Conservation (phyloP, 2,113 vertebrate genomes). For the Channa maculata region DNA sequence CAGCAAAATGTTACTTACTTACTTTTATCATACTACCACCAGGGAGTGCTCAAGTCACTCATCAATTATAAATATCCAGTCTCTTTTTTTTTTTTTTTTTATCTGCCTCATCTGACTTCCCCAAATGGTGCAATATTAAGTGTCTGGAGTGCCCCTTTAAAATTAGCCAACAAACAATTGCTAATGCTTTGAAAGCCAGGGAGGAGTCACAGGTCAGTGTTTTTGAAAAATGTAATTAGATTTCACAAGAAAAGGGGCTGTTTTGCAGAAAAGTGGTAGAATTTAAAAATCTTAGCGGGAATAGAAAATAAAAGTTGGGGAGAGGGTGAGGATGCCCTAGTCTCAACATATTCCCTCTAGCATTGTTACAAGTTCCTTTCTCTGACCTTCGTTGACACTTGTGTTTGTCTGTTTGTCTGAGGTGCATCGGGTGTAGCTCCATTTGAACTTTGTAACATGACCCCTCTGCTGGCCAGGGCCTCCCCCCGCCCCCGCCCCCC, state of each 20-base stretch:
- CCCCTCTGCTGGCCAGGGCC: constrained; percentile 20
- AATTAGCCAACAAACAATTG: neutral
- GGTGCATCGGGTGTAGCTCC: constrained; percentile 40
- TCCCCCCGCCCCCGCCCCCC: neutral
- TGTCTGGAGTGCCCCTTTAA: neutral
- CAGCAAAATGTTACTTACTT: too few relatives aligned
- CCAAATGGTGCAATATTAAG: neutral
- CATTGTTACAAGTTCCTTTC: neutral
- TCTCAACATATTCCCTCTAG: neutral
- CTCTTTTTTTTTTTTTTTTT: neutral
- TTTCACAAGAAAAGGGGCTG: too few relatives aligned
- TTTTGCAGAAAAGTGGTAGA: too few relatives aligned
- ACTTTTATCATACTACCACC: constrained; percentile 2
- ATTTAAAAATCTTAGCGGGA: too few relatives aligned
- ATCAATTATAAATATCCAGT: too few relatives aligned
- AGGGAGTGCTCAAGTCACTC: neutral
- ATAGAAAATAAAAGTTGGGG: too few relatives aligned
- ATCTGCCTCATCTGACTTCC: neutral
- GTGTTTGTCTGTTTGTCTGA: constrained; percentile 2
- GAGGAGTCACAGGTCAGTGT: neutral
- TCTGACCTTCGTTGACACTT: neutral
- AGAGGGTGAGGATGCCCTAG: too few relatives aligned
- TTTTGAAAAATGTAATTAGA: neutral
- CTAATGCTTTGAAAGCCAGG: neutral
- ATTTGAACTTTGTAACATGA: constrained; percentile 60